Percentiles rank a stretch among this genome's conserved stretches.
Evolutionary conservation across 1,140 invertebrate genomes (phyloP).

Genomic region (Heliconius congener): DNA sequence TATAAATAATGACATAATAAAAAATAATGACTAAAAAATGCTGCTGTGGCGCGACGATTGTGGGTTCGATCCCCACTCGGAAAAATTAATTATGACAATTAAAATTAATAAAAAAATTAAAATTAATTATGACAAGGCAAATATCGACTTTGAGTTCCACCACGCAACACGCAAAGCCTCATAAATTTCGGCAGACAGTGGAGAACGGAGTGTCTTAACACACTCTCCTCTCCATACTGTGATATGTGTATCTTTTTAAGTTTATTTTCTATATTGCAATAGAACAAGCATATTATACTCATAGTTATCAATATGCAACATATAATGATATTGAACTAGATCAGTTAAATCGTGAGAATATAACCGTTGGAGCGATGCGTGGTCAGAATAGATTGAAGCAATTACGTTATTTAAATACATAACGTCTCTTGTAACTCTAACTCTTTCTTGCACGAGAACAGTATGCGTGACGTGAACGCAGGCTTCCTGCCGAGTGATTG

Average conservation of each 20-base stretch:
- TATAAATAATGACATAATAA: neutral
- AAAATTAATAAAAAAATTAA: too few relatives aligned
- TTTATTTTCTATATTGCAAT: constrained; percentile 7
- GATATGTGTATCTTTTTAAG: too few relatives aligned
- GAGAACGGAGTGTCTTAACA: too few relatives aligned
- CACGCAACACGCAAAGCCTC: too few relatives aligned
- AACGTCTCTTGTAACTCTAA: constrained; percentile 50
- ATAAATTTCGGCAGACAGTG: too few relatives aligned
- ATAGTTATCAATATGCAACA: neutral
- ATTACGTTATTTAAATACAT: constrained; percentile 44
- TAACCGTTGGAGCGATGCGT: constrained; percentile 27
- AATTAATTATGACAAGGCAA: too few relatives aligned
- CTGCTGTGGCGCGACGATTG: too few relatives aligned
- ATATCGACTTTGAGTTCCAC: too few relatives aligned
- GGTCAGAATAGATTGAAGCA: constrained; percentile 34
- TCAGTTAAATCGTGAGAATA: constrained; percentile 52
- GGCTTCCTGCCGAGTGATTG: constrained; percentile 58
- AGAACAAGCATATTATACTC: neutral
- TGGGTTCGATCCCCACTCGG: too few relatives aligned
- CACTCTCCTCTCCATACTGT: too few relatives aligned
- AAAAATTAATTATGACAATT: too few relatives aligned
- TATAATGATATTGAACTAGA: constrained; percentile 50
- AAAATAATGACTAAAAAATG: too few relatives aligned
- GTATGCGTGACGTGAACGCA: constrained; percentile 49
- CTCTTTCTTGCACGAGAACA: constrained; percentile 47